A percentile compares a stretch with the other conserved stretches of the same genome.
These are phyloP conservation scores for Furcula furcula DNA, from an alignment of 2,888 invertebrate species.

Conservation along the genomic window DNA sequence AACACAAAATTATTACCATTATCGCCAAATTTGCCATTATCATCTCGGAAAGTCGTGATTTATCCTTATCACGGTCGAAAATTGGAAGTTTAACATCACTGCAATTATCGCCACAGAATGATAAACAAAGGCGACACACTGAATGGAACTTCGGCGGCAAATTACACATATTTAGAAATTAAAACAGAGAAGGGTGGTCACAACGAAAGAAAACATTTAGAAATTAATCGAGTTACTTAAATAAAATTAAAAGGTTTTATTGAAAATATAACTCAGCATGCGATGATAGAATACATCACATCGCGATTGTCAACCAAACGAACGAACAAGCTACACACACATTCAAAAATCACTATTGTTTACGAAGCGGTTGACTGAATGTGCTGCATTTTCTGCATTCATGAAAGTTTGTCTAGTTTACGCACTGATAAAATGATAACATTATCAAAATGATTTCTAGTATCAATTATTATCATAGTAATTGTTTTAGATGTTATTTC, in stretches of 20 bases:
- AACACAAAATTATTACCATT: constrained; percentile 83
- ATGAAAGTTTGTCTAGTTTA: constrained; percentile 62
- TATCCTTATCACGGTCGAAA: constrained; percentile 88
- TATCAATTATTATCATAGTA: constrained; percentile 18
- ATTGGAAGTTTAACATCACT: constrained; percentile 89
- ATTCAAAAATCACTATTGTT: constrained; percentile 67
- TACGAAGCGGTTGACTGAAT: constrained; percentile 62
- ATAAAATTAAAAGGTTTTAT: constrained; percentile 76
- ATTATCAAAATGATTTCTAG: constrained; percentile 56
- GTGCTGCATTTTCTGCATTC: constrained; percentile 31
- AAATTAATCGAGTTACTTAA: constrained; percentile 76
- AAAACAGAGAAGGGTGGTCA: constrained; percentile 75
- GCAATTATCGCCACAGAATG: constrained; percentile 86
- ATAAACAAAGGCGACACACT: constrained; percentile 96
- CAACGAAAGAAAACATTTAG: constrained; percentile 80
- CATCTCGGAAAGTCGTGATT: constrained; percentile 85
- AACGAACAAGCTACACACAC: constrained; percentile 79
- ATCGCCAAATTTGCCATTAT: constrained; percentile 91
- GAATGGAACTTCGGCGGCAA: constrained; percentile 96
- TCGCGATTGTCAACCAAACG: constrained; percentile 81
- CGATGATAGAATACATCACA: constrained; percentile 81
- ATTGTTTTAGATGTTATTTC: too few relatives aligned
- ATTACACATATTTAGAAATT: constrained; percentile 91
- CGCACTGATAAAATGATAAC: constrained; percentile 75
- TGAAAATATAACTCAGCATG: constrained; percentile 80